A percentile compares a stretch with the other conserved stretches of the same genome.
Conservation (phyloP, 2,888 invertebrate genomes). For the Eilema griseolum region DNA sequence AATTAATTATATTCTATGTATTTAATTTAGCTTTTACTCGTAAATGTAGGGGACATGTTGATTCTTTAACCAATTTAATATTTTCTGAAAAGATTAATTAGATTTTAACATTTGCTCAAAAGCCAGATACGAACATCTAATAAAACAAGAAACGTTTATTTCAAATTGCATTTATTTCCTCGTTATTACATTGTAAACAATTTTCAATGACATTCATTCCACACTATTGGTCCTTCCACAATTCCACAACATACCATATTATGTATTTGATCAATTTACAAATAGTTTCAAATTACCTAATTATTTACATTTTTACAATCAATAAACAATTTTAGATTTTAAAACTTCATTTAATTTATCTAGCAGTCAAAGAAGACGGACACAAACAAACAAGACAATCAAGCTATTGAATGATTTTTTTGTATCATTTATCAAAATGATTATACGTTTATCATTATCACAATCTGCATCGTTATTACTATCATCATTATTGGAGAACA, state of each 20-base stretch:
- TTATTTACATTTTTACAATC: slow-evolving; percentile 62
- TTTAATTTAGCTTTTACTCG: neutral
- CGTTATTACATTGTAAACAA: slow-evolving; percentile 47
- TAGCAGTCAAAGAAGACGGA: slow-evolving; percentile 33
- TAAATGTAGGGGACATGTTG: neutral
- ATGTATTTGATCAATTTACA: slow-evolving; percentile 45
- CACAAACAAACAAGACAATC: slow-evolving; percentile 9
- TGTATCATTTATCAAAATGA: neutral
- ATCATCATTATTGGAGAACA: neutral
- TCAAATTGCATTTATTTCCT: slow-evolving; percentile 65
- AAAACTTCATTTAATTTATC: slow-evolving; percentile 34
- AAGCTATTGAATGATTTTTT: neutral
- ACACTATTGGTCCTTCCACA: slow-evolving; percentile 76
- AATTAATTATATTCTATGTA: neutral
- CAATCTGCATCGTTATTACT: neutral
- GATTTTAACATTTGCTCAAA: neutral
- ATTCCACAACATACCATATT: slow-evolving; percentile 46
- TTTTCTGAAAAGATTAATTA: slow-evolving; percentile 1
- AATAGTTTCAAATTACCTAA: slow-evolving; percentile 49
- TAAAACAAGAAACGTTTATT: slow-evolving; percentile 55
- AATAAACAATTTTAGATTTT: slow-evolving; percentile 40
- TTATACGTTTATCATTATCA: neutral
- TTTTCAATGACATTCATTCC: slow-evolving; percentile 47
- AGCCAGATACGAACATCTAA: slow-evolving; percentile 14
- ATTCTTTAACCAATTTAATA: neutral